Evolutionary conservation across 1,140 invertebrate species (phyloP), one percentile per base, ranked within the genome.

Genomic region (Hylyphantes graminicola): DNA sequence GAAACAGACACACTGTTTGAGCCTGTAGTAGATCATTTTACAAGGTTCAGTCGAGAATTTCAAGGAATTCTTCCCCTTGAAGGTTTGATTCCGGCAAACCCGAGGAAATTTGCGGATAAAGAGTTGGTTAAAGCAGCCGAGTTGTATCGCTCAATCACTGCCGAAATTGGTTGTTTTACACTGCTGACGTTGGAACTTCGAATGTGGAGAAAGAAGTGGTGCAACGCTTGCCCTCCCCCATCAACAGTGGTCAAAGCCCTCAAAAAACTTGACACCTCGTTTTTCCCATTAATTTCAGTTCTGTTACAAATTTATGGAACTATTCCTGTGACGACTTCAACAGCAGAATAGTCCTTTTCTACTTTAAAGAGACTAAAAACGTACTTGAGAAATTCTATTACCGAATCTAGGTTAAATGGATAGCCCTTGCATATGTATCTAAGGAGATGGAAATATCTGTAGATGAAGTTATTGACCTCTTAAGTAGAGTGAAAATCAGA

Each of bases 1-100:
- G n/a, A n/a, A n/a, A n/a, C n/a, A n/a, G n/a, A n/a, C 12, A 15
- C 57, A 2, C 2, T 61, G 12, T 61, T 61, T 61, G 17, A 3
- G 12, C 57, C 57, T 15, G 12, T 15, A 61, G 6, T 61, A 17
- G 57, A 61, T 6, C 57, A 61, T 61, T 61, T 61, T 17, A 61
- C 57, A 12, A 2, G 57, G 57, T 61, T 61, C 6, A 61, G 57
- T 61, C 57, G 57, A 17, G 57, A 61, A 15, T 61, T 61, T 61
- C 57, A 61, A 61, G 57, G 57, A 61, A 61, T 61, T 61, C 57
- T 61, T 61, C 57, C 57, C 57, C 57, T 61, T 61, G 57, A 61
- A 61, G 57, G 57, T 61, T 61, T 61, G 17, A 61, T 61, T 61
- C 57, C 17, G 57, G 57, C 57, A 61, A 61, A 61, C 57, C 57